Evolutionary conservation across 2,113 vertebrate genomes (phyloP).

Genomic region (Parus major): DNA sequence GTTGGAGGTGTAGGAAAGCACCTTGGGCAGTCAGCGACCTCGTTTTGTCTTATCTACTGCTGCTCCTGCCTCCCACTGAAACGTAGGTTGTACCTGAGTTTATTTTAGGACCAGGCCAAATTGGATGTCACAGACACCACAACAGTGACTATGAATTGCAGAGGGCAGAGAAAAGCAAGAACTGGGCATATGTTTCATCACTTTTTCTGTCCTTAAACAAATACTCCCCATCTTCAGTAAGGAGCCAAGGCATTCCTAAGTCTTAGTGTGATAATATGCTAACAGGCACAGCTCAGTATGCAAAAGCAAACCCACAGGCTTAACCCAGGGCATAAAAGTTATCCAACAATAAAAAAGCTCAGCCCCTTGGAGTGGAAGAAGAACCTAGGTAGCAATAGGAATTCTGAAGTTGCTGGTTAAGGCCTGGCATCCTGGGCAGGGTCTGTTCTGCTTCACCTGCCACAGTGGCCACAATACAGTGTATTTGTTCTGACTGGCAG

Average conservation of each 20-base stretch:
- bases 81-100: background rate
- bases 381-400: background rate
- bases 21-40: background rate
- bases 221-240: background rate
- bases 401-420: background rate
- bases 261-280: background rate
- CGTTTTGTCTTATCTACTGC: background rate
- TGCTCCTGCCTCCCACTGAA: background rate
- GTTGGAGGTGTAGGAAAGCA: background rate
- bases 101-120: background rate
- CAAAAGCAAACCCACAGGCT: background rate
- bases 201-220: background rate
- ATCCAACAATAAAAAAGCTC: background rate
- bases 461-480: background rate
- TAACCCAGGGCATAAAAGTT: background rate
- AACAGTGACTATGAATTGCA: background rate
- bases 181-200: background rate
- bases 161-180: background rate
- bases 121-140: background rate
- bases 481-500: constrained; percentile 62
- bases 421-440: background rate
- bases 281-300: background rate
- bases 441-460: constrained; percentile 12
- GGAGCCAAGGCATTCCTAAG: background rate
- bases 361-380: background rate